Percentiles rank a stretch among this genome's conserved stretches.
These are phyloP conservation scores for Ypsolopha sequella DNA, from an alignment of 2,888 invertebrate genomes.

Conservation along the genomic window DNA sequence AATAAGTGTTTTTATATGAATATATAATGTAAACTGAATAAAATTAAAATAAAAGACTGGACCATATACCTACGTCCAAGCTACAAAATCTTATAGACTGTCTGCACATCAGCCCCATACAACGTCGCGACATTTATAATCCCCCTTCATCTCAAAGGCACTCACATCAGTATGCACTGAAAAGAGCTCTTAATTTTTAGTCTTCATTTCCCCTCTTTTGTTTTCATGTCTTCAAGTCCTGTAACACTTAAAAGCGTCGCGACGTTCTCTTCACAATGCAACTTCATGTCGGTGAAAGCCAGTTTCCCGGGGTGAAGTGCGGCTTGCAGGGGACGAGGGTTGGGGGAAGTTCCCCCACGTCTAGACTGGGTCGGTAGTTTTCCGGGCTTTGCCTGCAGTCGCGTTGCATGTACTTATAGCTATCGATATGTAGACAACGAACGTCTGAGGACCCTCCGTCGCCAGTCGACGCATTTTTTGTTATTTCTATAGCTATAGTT, in stretches of 20 bases:
- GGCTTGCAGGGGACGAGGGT: slow-evolving; percentile 21
- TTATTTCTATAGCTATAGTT: slow-evolving; percentile 21
- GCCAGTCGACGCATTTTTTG: slow-evolving; percentile 42
- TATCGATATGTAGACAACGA: slow-evolving; percentile 29
- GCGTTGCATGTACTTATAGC: slow-evolving; percentile 47
- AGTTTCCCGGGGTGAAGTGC: slow-evolving; percentile 26
- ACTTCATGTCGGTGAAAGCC: slow-evolving; percentile 29
- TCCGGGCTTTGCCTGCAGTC: slow-evolving; percentile 68
- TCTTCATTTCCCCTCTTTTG: slow-evolving; percentile 37
- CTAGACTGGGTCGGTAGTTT: slow-evolving; percentile 73
- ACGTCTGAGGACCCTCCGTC: slow-evolving; percentile 61
- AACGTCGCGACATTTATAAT: neutral
- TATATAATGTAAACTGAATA: too few species aligned
- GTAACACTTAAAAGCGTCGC: slow-evolving; percentile 48
- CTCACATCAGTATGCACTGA: slow-evolving; percentile 10
- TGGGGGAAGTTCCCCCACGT: slow-evolving; percentile 67
- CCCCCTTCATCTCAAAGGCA: neutral
- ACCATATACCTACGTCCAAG: too few species aligned
- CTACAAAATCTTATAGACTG: neutral
- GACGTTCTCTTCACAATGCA: slow-evolving; percentile 57
- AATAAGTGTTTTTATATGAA: too few species aligned
- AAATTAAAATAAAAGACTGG: too few species aligned
- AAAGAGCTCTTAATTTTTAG: slow-evolving; percentile 36
- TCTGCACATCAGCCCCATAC: neutral
- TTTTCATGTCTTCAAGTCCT: slow-evolving; percentile 33